Evolutionary conservation across 2,888 invertebrate species (phyloP), one percentile per base, ranked within the genome.

Genomic region (Agrilus mali): DNA sequence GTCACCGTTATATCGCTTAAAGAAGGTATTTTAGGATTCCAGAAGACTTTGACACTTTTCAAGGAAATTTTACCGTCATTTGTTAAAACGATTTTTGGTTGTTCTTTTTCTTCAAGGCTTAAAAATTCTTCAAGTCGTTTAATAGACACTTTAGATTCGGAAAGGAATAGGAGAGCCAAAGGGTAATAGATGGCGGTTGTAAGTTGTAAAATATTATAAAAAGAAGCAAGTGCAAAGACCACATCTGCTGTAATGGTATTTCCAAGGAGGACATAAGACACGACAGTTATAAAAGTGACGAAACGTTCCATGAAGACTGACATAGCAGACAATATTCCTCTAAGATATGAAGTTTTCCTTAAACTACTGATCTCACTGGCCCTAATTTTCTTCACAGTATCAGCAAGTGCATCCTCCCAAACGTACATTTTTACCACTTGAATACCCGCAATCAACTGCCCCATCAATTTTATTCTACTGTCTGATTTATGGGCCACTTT

Each of bases 291-390:
- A 58, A 82, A 86, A 10, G 89, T 69, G 1, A 90, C 82, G 32
- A 86, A 74, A 49, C 89, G 78, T 56, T 87, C 84, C 0, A 87
- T 84, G 59, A 86, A 88, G 33, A 89, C 81, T 70, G 84, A 81
- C 60, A 78, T 71, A 56, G 73, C 82, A 63, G 77, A 73, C 68
- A 77, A 81, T 48, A 79, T 70, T 33, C 73, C 84, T 48, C 75
- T 75, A 47, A 79, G 68, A 61, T 81, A 80, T 0, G 81, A 77
- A 3, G 56, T 50, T 43, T 49, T 52, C 6, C 53, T 56, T 10
- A 60, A 38, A 2, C 44, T 44, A 14, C 50, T 42, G 6, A 57
- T 47, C 51, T 57, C 57, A 14, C 45, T 42, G 3, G 43, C 34
- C 22, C 57, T 39, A 20, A 50, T 43, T n/a, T 43, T 15, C 20